Conservation (phyloP, 1,140 invertebrate genomes). For the Dendrolimus kikuchii region DNA sequence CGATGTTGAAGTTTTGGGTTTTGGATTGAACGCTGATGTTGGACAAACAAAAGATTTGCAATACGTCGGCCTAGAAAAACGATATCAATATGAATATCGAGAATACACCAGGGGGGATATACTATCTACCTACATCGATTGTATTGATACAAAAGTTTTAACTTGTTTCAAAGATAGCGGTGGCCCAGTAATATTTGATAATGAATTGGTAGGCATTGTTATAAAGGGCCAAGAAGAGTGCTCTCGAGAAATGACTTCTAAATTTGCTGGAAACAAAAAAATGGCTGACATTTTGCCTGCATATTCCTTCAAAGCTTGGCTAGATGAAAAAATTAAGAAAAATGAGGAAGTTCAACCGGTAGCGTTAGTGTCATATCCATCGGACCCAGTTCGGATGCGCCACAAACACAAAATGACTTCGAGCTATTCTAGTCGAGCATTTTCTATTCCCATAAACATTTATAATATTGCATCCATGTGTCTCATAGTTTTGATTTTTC, state of each 20-base stretch:
- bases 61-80: slow-evolving; percentile 44
- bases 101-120: slow-evolving; percentile 27
- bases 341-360: slow-evolving; percentile 21
- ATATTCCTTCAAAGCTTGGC: slow-evolving; percentile 48
- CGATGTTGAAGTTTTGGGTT: slow-evolving; percentile 47
- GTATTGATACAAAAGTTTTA: slow-evolving; percentile 48
- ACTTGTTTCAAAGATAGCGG: slow-evolving; percentile 58
- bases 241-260: slow-evolving; percentile 41
- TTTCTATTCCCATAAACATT: slow-evolving; percentile 1
- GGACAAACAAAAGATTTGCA: slow-evolving; percentile 42
- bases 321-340: slow-evolving; percentile 44
- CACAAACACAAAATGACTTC: slow-evolving; percentile 12
- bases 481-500: too few species aligned
- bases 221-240: slow-evolving; percentile 41
- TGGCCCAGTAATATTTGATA: slow-evolving; percentile 45
- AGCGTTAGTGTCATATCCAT: slow-evolving; percentile 18
- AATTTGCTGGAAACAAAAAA: slow-evolving; percentile 43
- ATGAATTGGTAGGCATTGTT: slow-evolving; percentile 47
- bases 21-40: slow-evolving; percentile 48
- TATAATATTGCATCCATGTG: neutral
- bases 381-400: slow-evolving; percentile 9
- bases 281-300: slow-evolving; percentile 40
- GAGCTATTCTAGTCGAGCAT: neutral
- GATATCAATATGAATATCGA: slow-evolving; percentile 14
- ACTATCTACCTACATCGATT: slow-evolving; percentile 28